Conservation (phyloP, 2,888 invertebrate genomes). For the Sminthurides aquaticus region DNA sequence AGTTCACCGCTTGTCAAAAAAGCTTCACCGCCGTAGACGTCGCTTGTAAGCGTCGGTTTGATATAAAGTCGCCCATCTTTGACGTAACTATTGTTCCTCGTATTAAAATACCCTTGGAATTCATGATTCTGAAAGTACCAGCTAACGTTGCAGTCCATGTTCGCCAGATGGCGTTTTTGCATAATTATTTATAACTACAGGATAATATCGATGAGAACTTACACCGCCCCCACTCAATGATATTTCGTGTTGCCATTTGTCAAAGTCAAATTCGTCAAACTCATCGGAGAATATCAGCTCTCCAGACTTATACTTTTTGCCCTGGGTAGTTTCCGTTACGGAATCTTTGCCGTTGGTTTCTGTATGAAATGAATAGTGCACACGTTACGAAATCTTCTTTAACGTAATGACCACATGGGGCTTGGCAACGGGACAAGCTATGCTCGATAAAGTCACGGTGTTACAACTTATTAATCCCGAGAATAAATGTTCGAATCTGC, state of each 20-base stretch:
- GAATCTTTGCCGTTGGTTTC: constrained; percentile 7
- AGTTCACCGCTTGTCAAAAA: constrained; percentile 53
- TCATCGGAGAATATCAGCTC: constrained; percentile 58
- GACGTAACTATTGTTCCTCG: constrained; percentile 58
- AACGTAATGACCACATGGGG: no score
- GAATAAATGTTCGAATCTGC: no score
- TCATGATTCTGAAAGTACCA: constrained; percentile 69
- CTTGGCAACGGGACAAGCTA: no score
- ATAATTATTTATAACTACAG: no score
- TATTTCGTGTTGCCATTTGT: constrained; percentile 60
- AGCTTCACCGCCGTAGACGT: constrained; percentile 45
- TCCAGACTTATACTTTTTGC: constrained; percentile 52
- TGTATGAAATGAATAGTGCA: no score
- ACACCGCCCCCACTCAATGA: constrained; percentile 60
- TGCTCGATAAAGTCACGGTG: no score
- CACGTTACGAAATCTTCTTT: no score
- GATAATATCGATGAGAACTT: constrained; percentile 49
- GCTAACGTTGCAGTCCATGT: no score
- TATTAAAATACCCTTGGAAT: constrained; percentile 63
- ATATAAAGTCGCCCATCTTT: constrained; percentile 56
- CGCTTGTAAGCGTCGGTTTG: constrained; percentile 54
- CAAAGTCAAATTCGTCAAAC: constrained; percentile 55
- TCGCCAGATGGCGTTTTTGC: no score
- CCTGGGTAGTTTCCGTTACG: constrained; percentile 42
- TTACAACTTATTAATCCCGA: no score